phyloP scores from a whole-genome alignment of 2,113 vertebrate species.

The Nothoprocta pentlandii region DNA sequence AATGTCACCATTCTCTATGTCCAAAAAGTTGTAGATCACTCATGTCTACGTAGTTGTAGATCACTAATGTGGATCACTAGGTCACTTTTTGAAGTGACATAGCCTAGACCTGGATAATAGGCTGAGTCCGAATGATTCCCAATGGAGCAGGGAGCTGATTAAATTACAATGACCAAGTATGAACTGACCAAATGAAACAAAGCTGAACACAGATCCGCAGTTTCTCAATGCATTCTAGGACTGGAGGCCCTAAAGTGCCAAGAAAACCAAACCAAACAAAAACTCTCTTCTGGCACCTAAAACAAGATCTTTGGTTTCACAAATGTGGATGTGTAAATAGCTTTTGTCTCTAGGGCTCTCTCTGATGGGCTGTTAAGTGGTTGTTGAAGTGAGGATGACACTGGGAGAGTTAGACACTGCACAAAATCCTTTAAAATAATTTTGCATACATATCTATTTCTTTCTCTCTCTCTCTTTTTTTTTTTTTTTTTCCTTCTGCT shows the following conservation, averaged over 20 bases:
- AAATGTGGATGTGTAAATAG: background rate
- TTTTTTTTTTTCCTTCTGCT: background rate
- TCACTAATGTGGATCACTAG: background rate
- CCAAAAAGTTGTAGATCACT: background rate
- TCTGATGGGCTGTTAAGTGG: background rate
- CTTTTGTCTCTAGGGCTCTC: background rate
- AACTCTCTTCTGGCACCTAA: no score
- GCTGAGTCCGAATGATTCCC: fast-evolving
- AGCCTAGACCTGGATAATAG: background rate
- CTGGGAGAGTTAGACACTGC: background rate
- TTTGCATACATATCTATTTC: background rate
- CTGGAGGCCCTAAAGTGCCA: background rate
- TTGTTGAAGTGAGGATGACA: background rate
- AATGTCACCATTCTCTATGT: background rate
- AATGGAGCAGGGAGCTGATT: background rate
- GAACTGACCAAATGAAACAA: background rate
- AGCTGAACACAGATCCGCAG: background rate
- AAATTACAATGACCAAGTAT: no score
- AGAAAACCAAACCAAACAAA: no score
- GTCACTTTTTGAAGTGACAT: background rate
- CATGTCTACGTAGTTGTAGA: background rate
- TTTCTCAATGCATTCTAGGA: background rate
- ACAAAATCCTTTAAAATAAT: background rate
- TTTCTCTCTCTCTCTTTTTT: background rate
- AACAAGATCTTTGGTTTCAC: background rate